A percentile compares a stretch with the other conserved stretches of the same genome.
Conservation (phyloP, 2,888 invertebrate genomes). For the Machimus atricapillus region DNA sequence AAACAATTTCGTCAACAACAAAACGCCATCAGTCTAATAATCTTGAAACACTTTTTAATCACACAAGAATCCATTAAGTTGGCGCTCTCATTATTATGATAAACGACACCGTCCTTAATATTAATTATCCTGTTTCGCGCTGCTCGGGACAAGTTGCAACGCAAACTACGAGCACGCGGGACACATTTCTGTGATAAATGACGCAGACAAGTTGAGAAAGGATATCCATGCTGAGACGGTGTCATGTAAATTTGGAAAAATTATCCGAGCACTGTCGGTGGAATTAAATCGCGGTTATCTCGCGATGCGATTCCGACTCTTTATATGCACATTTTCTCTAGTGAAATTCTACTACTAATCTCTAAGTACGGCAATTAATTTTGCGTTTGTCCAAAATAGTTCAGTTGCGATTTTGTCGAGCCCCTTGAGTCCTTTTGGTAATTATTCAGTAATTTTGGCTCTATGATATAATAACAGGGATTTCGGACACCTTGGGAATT, state of each 20-base stretch:
- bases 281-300: constrained; percentile 1
- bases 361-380: neutral
- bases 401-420: neutral
- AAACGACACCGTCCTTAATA: constrained; percentile 37
- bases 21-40: constrained; percentile 34
- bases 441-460: neutral
- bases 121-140: constrained; percentile 37
- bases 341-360: neutral
- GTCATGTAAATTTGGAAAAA: constrained; percentile 38
- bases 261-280: neutral
- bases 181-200: constrained; percentile 31
- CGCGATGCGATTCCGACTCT: neutral
- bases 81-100: constrained; percentile 31
- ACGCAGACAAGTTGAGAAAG: constrained; percentile 33
- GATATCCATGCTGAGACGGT: constrained; percentile 30
- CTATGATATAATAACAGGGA: neutral
- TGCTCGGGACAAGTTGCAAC: constrained; percentile 31
- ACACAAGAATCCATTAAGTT: constrained; percentile 18
- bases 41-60: constrained; percentile 25
- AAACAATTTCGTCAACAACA: constrained; percentile 27
- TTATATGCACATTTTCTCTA: neutral
- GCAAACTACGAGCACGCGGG: neutral
- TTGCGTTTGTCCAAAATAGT: neutral
- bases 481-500: neutral
- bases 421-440: neutral